Conservation (phyloP, 2,888 invertebrate species). For the Phortica okadai region DNA sequence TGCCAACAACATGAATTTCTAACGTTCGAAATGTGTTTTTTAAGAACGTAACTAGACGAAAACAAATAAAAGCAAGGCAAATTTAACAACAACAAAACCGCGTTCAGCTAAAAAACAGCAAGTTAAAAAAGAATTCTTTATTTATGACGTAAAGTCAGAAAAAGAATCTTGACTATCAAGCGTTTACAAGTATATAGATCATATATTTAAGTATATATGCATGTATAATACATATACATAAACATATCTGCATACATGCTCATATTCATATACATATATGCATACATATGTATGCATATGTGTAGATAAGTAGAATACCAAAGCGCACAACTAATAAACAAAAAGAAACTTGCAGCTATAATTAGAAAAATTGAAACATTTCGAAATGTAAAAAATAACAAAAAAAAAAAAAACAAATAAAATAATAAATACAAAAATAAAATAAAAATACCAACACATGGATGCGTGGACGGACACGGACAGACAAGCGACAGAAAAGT, state of each 20-base stretch:
- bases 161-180: conserved; percentile 50
- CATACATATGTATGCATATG: conserved; percentile 25
- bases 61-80: conserved; percentile 59
- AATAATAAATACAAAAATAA: conserved; percentile 20
- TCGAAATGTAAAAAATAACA: conserved; percentile 55
- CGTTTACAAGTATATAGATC: conserved; percentile 38
- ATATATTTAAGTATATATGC: not conserved
- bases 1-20: not conserved
- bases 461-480: conserved; percentile 34
- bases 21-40: not conserved
- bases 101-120: conserved; percentile 50
- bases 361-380: conserved; percentile 69
- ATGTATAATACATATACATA: conserved; percentile 5
- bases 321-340: conserved; percentile 64
- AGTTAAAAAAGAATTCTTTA: conserved; percentile 55
- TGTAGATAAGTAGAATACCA: conserved; percentile 26
- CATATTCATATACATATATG: conserved; percentile 15
- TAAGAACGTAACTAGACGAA: conserved; percentile 23
- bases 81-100: conserved; percentile 36
- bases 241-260: conserved; percentile 18
- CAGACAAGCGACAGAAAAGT: conserved; percentile 15
- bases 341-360: conserved; percentile 69
- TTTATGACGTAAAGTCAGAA: conserved; percentile 66
- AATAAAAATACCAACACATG: conserved; percentile 49
- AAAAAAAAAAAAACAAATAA: conserved; percentile 21